Conservation (phyloP, 2,888 invertebrate genomes). For the Lumbricus terrestris region DNA sequence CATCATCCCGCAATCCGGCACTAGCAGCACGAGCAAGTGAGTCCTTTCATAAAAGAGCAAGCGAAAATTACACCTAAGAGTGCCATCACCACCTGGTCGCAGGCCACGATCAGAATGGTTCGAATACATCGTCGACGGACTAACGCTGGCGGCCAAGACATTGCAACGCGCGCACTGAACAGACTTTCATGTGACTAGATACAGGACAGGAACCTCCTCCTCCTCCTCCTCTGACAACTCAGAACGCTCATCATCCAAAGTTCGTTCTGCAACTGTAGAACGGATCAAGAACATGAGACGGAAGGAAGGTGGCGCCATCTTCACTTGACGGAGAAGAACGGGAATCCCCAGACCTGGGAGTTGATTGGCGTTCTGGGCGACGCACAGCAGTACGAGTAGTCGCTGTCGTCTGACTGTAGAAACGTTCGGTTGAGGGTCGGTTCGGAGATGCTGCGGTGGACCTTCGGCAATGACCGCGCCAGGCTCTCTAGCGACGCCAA, state of each 20-base stretch:
- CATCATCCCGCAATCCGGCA: neutral
- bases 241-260: neutral
- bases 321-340: slow-evolving; percentile 34
- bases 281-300: neutral
- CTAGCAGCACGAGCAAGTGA: neutral
- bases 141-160: neutral
- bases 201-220: slow-evolving; percentile 6
- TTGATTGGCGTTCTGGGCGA: slow-evolving; percentile 86
- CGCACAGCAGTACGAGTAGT: slow-evolving; percentile 75
- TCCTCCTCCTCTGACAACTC: neutral
- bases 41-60: neutral
- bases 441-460: slow-evolving; percentile 82
- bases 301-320: neutral
- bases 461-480: slow-evolving; percentile 84
- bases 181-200: neutral
- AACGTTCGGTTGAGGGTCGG: slow-evolving; percentile 82
- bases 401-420: slow-evolving; percentile 73
- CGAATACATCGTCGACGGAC: neutral
- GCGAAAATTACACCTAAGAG: neutral
- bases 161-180: neutral
- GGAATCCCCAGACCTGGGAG: slow-evolving; percentile 37
- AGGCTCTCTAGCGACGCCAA: slow-evolving; percentile 83
- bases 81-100: neutral
- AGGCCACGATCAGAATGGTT: neutral
- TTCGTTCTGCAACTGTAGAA: neutral